Base-by-base conservation (phyloP, 2,797 vertebrate species). In the Rhinella marina region DNA sequence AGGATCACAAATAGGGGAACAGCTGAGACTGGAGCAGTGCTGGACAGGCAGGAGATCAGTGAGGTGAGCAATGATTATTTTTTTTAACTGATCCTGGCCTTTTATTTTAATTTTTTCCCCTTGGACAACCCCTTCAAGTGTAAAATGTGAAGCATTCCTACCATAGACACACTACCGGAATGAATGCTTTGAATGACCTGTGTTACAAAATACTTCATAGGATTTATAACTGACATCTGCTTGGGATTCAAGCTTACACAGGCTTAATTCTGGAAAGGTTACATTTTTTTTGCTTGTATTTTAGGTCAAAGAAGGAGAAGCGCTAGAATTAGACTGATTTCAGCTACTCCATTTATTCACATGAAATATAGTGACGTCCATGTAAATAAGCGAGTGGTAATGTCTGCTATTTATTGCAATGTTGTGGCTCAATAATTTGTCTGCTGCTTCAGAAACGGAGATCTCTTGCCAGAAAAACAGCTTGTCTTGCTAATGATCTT, bases 221-320 rank as follows among this genome's bases (percentile, higher is more conserved):
- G 66, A 84, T 88, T 88, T 84, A 78, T 82, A 68, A 68, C 27
- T 56, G 78, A 84, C 81, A 88, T 84, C 86, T 88, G 81, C 62
- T 56, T 64, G 61, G 86, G 81, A 75, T 88, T 88, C 72, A 27
- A 77, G 86, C 70, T 84, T 88, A 84, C 73, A 79, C 23, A 48
- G 54, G 86, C 86, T 88, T 87, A 87, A 25, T 83, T 64, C 66
- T 48, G 32, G 66, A 81, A 78, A 87, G 86, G 86, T 87, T 87
- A 87, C 21, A 73, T 56, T 25, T 77, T 56, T 25, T 77, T 57
- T 66, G 72, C 70, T 77, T 87, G 81, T 77, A 77, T 82, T 76
- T 76, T 77, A 62, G 84, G 73, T 85, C 83, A 84, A 84, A 75
- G 70, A 50, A 62, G 41, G 16, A 25, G 41, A 27, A 66, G 50